Conservation (phyloP, 1,140 invertebrate species). For the Schlechtendalia chinensis region DNA sequence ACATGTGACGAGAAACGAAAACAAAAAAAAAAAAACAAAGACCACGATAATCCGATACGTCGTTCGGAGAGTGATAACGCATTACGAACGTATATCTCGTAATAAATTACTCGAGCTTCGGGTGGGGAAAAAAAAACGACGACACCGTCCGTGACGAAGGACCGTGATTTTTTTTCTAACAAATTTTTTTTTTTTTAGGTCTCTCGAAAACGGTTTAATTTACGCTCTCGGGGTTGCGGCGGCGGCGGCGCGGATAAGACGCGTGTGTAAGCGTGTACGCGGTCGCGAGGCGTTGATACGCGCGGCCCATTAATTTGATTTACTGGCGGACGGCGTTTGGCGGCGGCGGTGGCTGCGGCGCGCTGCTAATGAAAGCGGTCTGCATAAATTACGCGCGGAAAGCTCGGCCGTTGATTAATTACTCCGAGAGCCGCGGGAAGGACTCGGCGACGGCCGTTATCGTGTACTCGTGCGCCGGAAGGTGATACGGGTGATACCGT, state of each 20-base stretch:
- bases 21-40: too few relatives aligned
- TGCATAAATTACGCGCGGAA: slow-evolving; percentile 26
- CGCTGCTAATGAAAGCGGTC: slow-evolving; percentile 41
- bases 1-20: too few relatives aligned
- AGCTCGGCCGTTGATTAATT: slow-evolving; percentile 41
- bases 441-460: background rate
- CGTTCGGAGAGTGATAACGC: too few relatives aligned
- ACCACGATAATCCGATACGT: too few relatives aligned
- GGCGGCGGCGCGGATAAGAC: too few relatives aligned
- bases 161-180: too few relatives aligned
- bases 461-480: too few relatives aligned
- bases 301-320: slow-evolving; percentile 45
- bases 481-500: too few relatives aligned
- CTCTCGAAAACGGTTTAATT: slow-evolving; percentile 32
- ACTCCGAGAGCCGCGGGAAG: slow-evolving; percentile 2
- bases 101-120: slow-evolving; percentile 16
- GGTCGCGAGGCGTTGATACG: slow-evolving; percentile 45
- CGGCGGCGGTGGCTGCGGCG: background rate
- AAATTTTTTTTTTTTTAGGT: background rate
- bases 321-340: slow-evolving; percentile 5
- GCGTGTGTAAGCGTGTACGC: too few relatives aligned
- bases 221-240: background rate
- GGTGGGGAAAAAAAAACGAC: background rate
- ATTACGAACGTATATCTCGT: too few relatives aligned
- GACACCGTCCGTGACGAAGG: background rate